These are phyloP conservation scores for Chaenodraco wilsoni DNA, from an alignment of 2,797 vertebrate species.

Conservation along the genomic window DNA sequence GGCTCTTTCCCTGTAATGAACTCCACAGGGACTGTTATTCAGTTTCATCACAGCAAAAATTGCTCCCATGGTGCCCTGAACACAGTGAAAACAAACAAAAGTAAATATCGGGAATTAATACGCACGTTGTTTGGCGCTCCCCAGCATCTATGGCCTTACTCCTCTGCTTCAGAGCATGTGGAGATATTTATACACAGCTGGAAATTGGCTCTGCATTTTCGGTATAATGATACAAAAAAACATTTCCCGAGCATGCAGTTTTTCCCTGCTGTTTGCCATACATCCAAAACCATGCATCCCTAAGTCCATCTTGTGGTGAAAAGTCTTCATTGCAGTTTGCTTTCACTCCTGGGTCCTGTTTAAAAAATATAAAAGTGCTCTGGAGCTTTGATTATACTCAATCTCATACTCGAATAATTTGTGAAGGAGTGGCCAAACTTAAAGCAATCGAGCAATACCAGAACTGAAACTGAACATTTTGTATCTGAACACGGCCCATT, in stretches of 20 bases:
- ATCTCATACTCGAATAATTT: background rate
- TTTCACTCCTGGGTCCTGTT: background rate
- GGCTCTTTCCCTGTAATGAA: conserved; percentile 80
- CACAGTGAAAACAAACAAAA: conserved; percentile 82
- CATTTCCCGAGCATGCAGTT: conserved; percentile 4
- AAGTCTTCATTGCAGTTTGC: conserved; percentile 67
- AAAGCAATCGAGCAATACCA: background rate
- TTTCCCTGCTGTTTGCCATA: conserved; percentile 21
- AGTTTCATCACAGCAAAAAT: conserved; percentile 81
- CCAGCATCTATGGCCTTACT: conserved; percentile 14
- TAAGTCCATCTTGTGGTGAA: conserved; percentile 84
- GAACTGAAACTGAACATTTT: background rate
- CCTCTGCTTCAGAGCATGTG: conserved; percentile 13
- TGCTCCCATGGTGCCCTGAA: conserved; percentile 79
- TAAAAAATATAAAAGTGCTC: background rate
- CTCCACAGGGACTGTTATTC: conserved; percentile 79
- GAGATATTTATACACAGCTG: conserved; percentile 36
- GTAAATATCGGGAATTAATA: conserved; percentile 81
- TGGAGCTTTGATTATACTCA: background rate
- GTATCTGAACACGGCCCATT: background rate
- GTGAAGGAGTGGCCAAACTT: background rate
- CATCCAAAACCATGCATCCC: conserved; percentile 50
- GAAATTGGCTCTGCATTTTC: conserved; percentile 31
- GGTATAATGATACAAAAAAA: conserved; percentile 10
- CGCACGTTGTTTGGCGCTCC: conserved; percentile 51